phyloP scores from a whole-genome alignment of 2,888 invertebrate genomes.

The Laothoe populi region DNA sequence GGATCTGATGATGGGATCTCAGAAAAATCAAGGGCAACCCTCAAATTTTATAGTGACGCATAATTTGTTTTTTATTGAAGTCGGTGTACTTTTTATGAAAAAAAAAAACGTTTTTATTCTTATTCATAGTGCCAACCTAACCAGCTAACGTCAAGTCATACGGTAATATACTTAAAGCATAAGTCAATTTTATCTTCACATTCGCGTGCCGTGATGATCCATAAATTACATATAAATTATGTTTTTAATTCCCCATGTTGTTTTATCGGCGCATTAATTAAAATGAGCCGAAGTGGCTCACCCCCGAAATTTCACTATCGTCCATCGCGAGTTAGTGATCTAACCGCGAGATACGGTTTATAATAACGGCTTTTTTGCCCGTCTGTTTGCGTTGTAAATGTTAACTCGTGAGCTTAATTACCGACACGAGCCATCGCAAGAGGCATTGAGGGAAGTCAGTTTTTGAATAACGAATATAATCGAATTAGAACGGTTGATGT shows the following conservation, averaged over 20 bases:
- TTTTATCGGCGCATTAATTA: conserved; percentile 53
- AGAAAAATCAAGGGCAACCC: too few species aligned
- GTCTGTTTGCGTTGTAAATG: conserved; percentile 49
- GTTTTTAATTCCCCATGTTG: conserved; percentile 50
- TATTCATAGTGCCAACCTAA: not conserved
- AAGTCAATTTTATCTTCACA: not conserved
- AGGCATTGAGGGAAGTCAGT: not conserved
- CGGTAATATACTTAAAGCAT: not conserved
- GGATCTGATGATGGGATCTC: too few species aligned
- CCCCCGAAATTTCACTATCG: conserved; percentile 52
- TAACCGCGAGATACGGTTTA: conserved; percentile 61
- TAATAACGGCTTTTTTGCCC: conserved; percentile 56
- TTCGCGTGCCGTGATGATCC: conserved; percentile 41
- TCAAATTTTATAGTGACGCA: too few species aligned
- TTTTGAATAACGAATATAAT: not conserved
- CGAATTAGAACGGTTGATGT: not conserved
- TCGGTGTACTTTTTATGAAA: too few species aligned
- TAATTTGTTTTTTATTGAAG: too few species aligned
- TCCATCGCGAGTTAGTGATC: conserved; percentile 57
- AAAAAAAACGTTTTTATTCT: too few species aligned
- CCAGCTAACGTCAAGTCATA: not conserved
- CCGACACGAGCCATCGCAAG: conserved; percentile 8
- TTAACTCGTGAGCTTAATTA: conserved; percentile 19
- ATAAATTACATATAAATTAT: conserved; percentile 51
- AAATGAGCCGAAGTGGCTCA: conserved; percentile 45